Evolutionary conservation across 2,113 vertebrate species (phyloP).

Genomic region (Xiphias gladius): DNA sequence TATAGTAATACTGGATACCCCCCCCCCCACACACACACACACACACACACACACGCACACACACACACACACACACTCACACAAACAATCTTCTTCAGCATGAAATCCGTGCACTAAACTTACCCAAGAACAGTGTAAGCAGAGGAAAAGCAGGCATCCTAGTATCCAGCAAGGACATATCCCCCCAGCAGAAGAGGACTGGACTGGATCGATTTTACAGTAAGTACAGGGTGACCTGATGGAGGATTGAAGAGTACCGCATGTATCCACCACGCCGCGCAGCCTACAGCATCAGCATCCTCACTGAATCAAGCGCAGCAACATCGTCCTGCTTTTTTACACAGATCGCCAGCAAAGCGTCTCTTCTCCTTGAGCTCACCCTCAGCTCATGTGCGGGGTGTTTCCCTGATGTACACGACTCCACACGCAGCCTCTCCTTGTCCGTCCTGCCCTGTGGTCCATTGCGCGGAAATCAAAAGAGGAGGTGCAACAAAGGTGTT

Average conservation of each 20-base stretch:
- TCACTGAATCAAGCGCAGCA: slow-evolving; percentile 11
- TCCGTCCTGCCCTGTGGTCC: slow-evolving; percentile 3
- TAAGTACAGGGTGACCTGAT: slow-evolving; percentile 33
- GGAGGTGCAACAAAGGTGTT: slow-evolving; percentile 56
- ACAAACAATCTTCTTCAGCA: background rate
- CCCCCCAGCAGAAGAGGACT: slow-evolving; percentile 18
- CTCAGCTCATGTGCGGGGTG: slow-evolving; percentile 36
- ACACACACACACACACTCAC: background rate
- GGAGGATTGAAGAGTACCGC: slow-evolving; percentile 22
- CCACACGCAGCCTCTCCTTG: background rate
- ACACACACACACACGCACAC: background rate
- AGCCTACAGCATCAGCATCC: slow-evolving; percentile 30
- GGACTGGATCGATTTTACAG: slow-evolving; percentile 25
- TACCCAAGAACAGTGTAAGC: slow-evolving; percentile 61
- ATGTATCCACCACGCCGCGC: slow-evolving; percentile 35
- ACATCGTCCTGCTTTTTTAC: background rate
- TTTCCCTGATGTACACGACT: background rate
- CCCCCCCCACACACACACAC: too few species aligned
- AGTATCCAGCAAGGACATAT: slow-evolving; percentile 43
- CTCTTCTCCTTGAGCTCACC: slow-evolving; percentile 48
- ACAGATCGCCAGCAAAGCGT: background rate
- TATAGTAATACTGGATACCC: too few species aligned
- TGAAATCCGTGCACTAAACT: slow-evolving; percentile 50
- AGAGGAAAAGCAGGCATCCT: slow-evolving; percentile 58
- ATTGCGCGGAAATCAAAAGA: slow-evolving; percentile 23